Evolutionary conservation across 2,113 vertebrate species (phyloP), one percentile per base, ranked within the genome.

Genomic region (Embiotoca jacksoni): DNA sequence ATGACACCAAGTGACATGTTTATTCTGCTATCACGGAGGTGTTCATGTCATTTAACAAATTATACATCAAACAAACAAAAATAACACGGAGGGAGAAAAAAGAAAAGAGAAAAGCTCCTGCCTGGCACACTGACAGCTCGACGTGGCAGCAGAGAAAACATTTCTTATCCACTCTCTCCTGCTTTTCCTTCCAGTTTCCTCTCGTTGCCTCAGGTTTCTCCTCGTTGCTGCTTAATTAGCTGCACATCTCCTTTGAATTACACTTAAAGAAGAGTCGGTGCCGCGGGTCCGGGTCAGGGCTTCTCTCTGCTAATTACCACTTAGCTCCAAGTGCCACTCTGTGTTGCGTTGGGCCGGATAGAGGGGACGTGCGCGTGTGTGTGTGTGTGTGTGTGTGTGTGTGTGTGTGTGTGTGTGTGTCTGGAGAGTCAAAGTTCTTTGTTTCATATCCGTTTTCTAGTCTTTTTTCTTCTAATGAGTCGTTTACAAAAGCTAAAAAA

Each of bases 301-400:
- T 53, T 84, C 84, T 75, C 23, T 88, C 81, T 92, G 93, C 90
- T 93, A 94, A 94, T 84, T 85, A 82, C 49, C 75, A 76, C 80
- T 91, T 93, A 85, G 83, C 91, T 91, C 92, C 92, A 87, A 91
- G 91, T 89, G 91, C 88, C 92, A 91, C 88, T 85, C 87, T 93
- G 87, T 90, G 91, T 88, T 94, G 93, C 23, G 23, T 23, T 23
- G 23, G 23, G 52, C 41, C 4, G 23, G 41, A 85, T 76, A 80
- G 88, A 65, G 50, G 79, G 88, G 91, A 79, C 88, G 92, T 90
- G 89, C 92, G n/a, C 56, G 46, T 49, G 70, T 58, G 52, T 36
- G 65, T 64, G 33, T 55, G 61, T 66, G 39, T 35, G 53, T 23
- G 64, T 36, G 70, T 66, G 47, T 58, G 23, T 62, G 46, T 49